Base-by-base conservation (phyloP, 1,140 invertebrate genomes). In the Steinernema feltiae region DNA sequence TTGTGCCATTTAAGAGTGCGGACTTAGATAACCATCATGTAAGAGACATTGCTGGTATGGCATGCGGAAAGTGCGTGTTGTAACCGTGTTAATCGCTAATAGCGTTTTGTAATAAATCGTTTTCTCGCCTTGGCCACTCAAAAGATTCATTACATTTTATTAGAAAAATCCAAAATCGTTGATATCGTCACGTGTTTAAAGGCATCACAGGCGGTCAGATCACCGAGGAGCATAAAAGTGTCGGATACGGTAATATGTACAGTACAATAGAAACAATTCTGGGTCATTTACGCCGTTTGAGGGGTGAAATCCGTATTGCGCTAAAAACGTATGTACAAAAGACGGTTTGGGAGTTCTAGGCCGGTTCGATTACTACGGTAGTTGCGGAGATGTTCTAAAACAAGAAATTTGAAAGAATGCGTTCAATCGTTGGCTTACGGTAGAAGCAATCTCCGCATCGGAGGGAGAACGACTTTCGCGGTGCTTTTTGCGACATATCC, bases 201-300 rank as follows among this genome's bases (percentile, higher is more conserved):
- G 53, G 53, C 53, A 63, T 63, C 53, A 63, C 53, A 63, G 53
- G 12, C 53, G 53, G 15, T 27, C 15, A 63, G 53, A 63, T 63
- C 53, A 63, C 53, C 53, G 24, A 21, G 53, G 18, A 63, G 53
- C 53, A 27, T 27, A 15, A 3, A 27, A 41, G 18, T 41, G 18
- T 41, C 53, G 15, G 3, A 63, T 3, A 63, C 15, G 24, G 3
- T n/a, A 27, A 27, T 63, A 63, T 63, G 12, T 63, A 63, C 53
- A 63, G 24, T n/a, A 63, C 24, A 12, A 17, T 15, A 27, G 24
- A 27, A 63, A 41, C 18, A 7, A 7, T 7, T 41, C 18, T 7
- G 7, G 35, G 35, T 41, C 35, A 41, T 7, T 7, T 41, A 41
- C 35, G 18, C 35, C 35, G 35, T 41, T 41, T 41, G 53, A 63